phyloP scores from a whole-genome alignment of 2,797 vertebrate genomes.

The Eulemur coronatus region DNA sequence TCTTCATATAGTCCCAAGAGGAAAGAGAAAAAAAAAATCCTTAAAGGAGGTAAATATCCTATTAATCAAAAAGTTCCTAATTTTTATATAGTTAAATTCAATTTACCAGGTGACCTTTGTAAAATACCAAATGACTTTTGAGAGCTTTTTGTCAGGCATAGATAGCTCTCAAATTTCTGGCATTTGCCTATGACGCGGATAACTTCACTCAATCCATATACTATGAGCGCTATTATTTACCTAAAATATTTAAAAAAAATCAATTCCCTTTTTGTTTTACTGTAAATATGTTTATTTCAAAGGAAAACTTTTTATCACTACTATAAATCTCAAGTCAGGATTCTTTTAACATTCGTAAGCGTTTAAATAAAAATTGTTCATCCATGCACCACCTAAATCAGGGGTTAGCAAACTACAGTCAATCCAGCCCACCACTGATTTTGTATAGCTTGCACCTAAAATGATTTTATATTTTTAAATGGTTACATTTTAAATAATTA shows the following conservation, averaged over 20 bases:
- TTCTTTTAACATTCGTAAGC: neutral
- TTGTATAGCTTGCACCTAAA: neutral
- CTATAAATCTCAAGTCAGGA: neutral
- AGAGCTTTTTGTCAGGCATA: neutral
- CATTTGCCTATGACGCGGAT: neutral
- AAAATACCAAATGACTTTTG: neutral
- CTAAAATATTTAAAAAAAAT: neutral
- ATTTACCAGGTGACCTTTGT: neutral
- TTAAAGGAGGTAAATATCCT: neutral
- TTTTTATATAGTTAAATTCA: neutral
- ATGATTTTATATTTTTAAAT: neutral
- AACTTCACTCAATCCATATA: neutral
- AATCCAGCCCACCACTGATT: neutral
- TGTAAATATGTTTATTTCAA: neutral
- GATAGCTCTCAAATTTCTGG: neutral
- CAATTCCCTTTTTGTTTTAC: neutral
- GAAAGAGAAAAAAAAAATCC: neutral
- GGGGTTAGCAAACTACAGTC: neutral
- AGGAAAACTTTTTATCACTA: neutral
- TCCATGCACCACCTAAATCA: neutral
- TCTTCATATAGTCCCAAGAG: neutral
- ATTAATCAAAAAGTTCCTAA: neutral
- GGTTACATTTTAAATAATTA: neutral
- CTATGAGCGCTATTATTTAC: neutral
- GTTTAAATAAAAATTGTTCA: neutral